Percentiles rank a stretch among this genome's conserved stretches.
Conservation (phyloP, 2,888 invertebrate genomes). For the Sinelater perroti region DNA sequence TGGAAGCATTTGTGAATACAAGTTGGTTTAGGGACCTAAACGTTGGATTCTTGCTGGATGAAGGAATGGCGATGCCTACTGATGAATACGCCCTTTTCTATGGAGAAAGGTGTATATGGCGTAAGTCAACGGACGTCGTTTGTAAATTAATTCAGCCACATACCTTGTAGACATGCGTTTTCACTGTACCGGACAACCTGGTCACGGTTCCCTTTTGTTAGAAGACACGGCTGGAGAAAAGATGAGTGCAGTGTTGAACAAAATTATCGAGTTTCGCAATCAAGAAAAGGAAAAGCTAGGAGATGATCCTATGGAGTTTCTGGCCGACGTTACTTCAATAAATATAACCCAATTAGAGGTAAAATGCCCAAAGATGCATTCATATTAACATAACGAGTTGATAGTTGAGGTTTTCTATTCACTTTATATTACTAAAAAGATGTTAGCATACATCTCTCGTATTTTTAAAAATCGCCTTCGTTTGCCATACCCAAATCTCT, state of each 20-base stretch:
- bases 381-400: no score
- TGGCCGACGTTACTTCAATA: constrained; percentile 88
- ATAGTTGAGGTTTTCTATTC: no score
- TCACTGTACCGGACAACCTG: constrained; percentile 82
- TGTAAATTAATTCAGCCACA: constrained; percentile 17
- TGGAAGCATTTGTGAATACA: constrained; percentile 78
- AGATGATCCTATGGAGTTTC: constrained; percentile 69
- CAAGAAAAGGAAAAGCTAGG: constrained; percentile 73
- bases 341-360: constrained; percentile 82
- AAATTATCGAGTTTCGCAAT: constrained; percentile 75
- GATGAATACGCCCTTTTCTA: constrained; percentile 75
- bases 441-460: no score
- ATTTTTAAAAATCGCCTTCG: no score
- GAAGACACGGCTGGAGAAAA: constrained; percentile 88
- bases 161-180: constrained; percentile 77
- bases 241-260: constrained; percentile 74
- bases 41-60: constrained; percentile 86
- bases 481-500: no score
- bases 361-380: no score
- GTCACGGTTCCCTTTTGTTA: constrained; percentile 85
- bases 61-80: constrained; percentile 79
- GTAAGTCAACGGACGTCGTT: constrained; percentile 68
- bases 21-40: constrained; percentile 80
- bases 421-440: no score
- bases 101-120: constrained; percentile 84